Evolutionary conservation across 2,888 invertebrate species (phyloP), one percentile per base, ranked within the genome.

Genomic region (Dasysyrphus tricinctus): DNA sequence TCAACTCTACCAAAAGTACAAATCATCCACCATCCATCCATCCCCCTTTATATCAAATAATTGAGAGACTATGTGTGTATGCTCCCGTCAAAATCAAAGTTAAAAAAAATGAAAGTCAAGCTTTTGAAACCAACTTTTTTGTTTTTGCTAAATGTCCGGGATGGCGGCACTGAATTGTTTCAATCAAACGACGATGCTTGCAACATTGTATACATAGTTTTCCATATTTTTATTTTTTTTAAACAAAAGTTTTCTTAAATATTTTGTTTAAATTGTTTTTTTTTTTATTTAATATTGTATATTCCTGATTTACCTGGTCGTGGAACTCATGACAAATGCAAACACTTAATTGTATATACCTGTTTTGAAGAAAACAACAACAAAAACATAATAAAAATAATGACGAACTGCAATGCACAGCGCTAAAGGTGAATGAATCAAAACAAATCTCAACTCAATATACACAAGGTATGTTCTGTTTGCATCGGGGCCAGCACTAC

Each of bases 371-470:
- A 24, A 24, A 24, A 24, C 24, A 24, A 24, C 14, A 42, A 47
- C 72, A 32, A 32, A 73, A 73, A 65, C 24, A 42, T 42, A 72
- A 63, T 47, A 75, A 63, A 49, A 44, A 49, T 69, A 54, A 42
- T 54, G 56, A 74, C 69, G 49, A 70, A 80, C 59, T 67, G 44
- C 78, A 84, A 72, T 67, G 44, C 73, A 49, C 47, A 57, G 14
- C 32, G 32, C 72, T 32, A 84, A 80, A 84, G 84, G 84, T 84
- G 84, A 84, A 84, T 84, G 84, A 84, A 84, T 84, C 84, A 84
- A 84, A 84, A 84, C 84, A 84, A 84, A 84, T 73, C 73, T 67
- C 80, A 67, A 78, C 73, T 73, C 56, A 76, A 69, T 61, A 69
- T 61, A 83, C 80, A 80, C 83, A 74, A 63, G 74, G 83, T 80